These are phyloP conservation scores for Hoplodrina blanda DNA, from an alignment of 2,888 invertebrate genomes.

Conservation along the genomic window DNA sequence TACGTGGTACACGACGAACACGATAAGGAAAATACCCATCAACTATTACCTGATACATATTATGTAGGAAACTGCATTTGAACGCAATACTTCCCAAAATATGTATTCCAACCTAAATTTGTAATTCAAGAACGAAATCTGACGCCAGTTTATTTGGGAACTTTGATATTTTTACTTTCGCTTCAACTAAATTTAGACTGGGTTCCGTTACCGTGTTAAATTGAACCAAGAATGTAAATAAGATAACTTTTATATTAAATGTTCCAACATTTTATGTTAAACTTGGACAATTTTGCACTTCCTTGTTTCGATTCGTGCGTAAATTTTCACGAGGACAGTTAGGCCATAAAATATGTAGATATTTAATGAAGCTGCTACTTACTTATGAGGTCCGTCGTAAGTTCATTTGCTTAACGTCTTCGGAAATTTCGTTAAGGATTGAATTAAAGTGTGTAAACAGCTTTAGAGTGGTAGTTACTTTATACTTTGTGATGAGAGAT, in stretches of 20 bases:
- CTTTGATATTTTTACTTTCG: slow-evolving; percentile 49
- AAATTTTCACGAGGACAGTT: slow-evolving; percentile 24
- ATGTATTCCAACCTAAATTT: slow-evolving; percentile 30
- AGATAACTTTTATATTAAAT: slow-evolving; percentile 35
- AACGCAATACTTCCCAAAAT: slow-evolving; percentile 13
- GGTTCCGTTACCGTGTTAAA: slow-evolving; percentile 20
- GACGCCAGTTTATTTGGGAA: slow-evolving; percentile 38
- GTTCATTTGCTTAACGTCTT: slow-evolving; percentile 39
- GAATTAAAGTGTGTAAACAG: slow-evolving; percentile 67
- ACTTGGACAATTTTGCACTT: slow-evolving; percentile 42
- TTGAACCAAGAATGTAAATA: slow-evolving; percentile 29
- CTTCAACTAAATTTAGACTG: slow-evolving; percentile 42
- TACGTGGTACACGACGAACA: slow-evolving; percentile 10
- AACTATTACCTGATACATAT: slow-evolving; percentile 14
- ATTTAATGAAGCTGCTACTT: slow-evolving; percentile 22
- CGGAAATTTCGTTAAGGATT: slow-evolving; percentile 38
- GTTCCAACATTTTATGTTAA: slow-evolving; percentile 19
- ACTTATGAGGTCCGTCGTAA: slow-evolving; percentile 26
- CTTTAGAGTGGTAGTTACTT: slow-evolving; percentile 71
- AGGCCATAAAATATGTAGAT: slow-evolving; percentile 32
- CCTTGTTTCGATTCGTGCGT: slow-evolving; percentile 27
- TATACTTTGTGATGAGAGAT: slow-evolving; percentile 75
- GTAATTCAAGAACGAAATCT: slow-evolving; percentile 34
- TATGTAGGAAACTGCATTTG: slow-evolving; percentile 20
- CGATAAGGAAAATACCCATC: slow-evolving; percentile 19